Evolutionary conservation across 2,797 vertebrate genomes (phyloP).

Genomic region (Hyperoplus immaculatus): DNA sequence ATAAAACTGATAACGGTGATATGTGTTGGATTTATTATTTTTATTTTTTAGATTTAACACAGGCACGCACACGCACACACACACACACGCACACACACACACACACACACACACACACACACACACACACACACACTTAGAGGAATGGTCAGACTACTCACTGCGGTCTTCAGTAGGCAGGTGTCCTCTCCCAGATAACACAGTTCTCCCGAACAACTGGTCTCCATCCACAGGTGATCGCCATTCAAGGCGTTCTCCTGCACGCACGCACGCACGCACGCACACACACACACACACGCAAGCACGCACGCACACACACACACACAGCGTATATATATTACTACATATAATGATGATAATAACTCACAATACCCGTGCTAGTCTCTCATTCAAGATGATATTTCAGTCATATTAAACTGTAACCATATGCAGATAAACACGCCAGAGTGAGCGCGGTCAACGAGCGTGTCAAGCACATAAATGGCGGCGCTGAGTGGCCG

Average conservation of each 20-base stretch:
- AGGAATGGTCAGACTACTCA: slow-evolving; percentile 84
- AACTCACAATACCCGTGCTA: background rate
- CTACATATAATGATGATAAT: slow-evolving; percentile 20
- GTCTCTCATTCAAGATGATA: slow-evolving; percentile 11
- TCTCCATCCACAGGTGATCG: slow-evolving; percentile 98
- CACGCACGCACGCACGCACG: background rate
- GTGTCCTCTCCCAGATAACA: slow-evolving; percentile 98
- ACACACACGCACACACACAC: background rate
- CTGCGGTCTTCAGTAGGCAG: slow-evolving; percentile 94
- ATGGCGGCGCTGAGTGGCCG: slow-evolving; percentile 49
- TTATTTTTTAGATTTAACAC: no score
- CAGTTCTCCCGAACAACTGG: slow-evolving; percentile 96
- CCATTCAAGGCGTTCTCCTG: slow-evolving; percentile 97
- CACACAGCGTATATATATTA: no score
- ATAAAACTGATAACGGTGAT: no score
- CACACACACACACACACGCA: no score
- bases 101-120: slow-evolving; percentile 3
- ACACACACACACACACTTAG: slow-evolving; percentile 4
- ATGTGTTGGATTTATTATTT: no score
- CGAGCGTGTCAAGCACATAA: slow-evolving; percentile 70
- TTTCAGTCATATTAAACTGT: slow-evolving; percentile 36
- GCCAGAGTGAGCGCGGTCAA: slow-evolving; percentile 15
- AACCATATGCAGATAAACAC: slow-evolving; percentile 36
- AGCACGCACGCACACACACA: no score
- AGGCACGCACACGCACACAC: no score